phyloP scores from a whole-genome alignment of 2,888 invertebrate species.

The Andrena marginata region DNA sequence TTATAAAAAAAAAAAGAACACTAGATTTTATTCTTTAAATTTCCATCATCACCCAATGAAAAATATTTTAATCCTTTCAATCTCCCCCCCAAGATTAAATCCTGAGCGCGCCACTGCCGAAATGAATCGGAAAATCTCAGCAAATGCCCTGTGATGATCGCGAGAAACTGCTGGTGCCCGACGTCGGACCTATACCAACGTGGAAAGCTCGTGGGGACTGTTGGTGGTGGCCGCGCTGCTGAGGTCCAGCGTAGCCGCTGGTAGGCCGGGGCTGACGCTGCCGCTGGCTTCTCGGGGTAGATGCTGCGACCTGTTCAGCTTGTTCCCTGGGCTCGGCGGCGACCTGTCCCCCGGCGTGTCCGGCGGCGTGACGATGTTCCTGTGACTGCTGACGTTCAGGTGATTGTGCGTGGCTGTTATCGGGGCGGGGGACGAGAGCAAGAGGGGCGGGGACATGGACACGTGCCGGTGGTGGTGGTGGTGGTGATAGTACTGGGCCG shows the following conservation, averaged over 20 bases:
- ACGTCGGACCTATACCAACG: slow-evolving; percentile 87
- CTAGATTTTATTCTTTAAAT: too few relatives aligned
- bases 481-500: slow-evolving; percentile 60
- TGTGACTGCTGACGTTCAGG: slow-evolving; percentile 62
- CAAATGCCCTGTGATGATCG: too few relatives aligned
- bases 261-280: slow-evolving; percentile 89
- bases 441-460: slow-evolving; percentile 71
- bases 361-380: slow-evolving; percentile 78
- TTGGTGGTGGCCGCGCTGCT: slow-evolving; percentile 89
- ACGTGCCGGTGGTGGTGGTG: slow-evolving; percentile 75
- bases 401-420: slow-evolving; percentile 76
- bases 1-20: too few relatives aligned
- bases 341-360: slow-evolving; percentile 82
- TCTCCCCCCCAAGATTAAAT: too few relatives aligned
- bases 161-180: too few relatives aligned
- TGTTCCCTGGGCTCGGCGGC: slow-evolving; percentile 78
- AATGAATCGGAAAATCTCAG: too few relatives aligned
- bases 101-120: too few relatives aligned
- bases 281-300: slow-evolving; percentile 86
- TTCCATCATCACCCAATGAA: too few relatives aligned
- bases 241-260: slow-evolving; percentile 87
- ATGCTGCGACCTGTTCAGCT: slow-evolving; percentile 78
- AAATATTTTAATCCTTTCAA: too few relatives aligned
- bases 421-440: slow-evolving; percentile 69
- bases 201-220: slow-evolving; percentile 90